Evolutionary conservation across 2,797 vertebrate genomes (phyloP).

Genomic region (Nannoperca australis): DNA sequence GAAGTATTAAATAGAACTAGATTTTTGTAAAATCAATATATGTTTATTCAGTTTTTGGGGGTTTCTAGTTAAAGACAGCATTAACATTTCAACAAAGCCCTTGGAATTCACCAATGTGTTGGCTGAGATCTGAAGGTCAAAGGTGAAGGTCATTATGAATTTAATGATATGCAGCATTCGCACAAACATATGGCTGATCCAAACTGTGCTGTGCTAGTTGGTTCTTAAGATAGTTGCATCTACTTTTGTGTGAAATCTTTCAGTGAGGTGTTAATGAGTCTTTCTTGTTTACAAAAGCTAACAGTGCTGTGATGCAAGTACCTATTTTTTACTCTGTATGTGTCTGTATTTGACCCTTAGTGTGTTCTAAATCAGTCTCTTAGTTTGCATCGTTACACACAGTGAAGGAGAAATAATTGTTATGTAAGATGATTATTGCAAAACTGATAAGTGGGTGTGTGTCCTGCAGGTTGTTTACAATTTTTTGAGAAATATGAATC

Average conservation of each 20-base stretch:
- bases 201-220: neutral
- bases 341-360: neutral
- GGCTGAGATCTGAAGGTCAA: constrained; percentile 45
- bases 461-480: neutral
- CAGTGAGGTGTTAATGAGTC: neutral
- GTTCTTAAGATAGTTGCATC: neutral
- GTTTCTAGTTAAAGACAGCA: neutral
- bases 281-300: neutral
- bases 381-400: neutral
- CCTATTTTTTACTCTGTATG: neutral
- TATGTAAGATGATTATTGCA: neutral
- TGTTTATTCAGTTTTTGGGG: neutral
- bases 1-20: neutral
- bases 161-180: constrained; percentile 23
- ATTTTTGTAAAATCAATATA: neutral
- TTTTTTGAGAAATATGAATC: neutral
- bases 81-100: constrained; percentile 9
- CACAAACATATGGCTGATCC: constrained; percentile 44
- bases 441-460: neutral
- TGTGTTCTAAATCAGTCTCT: neutral
- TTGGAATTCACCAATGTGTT: constrained; percentile 6
- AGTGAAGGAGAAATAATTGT: constrained; percentile 20
- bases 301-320: too few relatives aligned
- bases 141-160: constrained; percentile 37
- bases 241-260: constrained; percentile 12